These are phyloP conservation scores for Aphodius sticticus DNA, from an alignment of 2,888 invertebrate species.

Conservation along the genomic window DNA sequence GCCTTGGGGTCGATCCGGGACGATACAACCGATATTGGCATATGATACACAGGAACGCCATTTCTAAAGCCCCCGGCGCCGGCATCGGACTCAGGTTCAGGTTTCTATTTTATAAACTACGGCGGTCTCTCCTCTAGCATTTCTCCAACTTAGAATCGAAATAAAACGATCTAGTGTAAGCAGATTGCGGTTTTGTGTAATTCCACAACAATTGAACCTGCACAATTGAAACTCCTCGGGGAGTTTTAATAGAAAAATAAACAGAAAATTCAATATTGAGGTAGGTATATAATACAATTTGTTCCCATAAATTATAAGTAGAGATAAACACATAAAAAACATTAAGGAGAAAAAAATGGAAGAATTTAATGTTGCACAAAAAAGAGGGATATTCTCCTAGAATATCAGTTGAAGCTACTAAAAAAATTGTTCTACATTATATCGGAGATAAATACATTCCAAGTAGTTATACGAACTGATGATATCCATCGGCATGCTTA, in stretches of 20 bases:
- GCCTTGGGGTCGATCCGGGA: not conserved
- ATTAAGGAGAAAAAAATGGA: too few relatives aligned
- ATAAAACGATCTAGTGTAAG: not conserved
- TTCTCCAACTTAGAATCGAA: not conserved
- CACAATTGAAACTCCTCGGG: not conserved
- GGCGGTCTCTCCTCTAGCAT: not conserved
- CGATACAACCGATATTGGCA: constrained; percentile 4
- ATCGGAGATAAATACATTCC: too few relatives aligned
- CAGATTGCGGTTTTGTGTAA: not conserved
- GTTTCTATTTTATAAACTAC: not conserved
- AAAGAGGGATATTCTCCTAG: too few relatives aligned
- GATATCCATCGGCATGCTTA: too few relatives aligned
- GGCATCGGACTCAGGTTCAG: not conserved
- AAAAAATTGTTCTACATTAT: too few relatives aligned
- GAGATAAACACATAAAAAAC: too few relatives aligned
- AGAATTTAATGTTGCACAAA: too few relatives aligned
- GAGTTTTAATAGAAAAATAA: not conserved
- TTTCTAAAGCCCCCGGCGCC: not conserved
- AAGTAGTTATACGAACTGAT: too few relatives aligned
- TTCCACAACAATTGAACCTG: too few relatives aligned
- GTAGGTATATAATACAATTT: not conserved
- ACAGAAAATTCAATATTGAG: not conserved
- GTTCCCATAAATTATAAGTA: too few relatives aligned
- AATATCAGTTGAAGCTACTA: too few relatives aligned
- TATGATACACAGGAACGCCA: constrained; percentile 4